Evolutionary conservation across 2,888 invertebrate species (phyloP).

Genomic region (Eupeodes luniger): DNA sequence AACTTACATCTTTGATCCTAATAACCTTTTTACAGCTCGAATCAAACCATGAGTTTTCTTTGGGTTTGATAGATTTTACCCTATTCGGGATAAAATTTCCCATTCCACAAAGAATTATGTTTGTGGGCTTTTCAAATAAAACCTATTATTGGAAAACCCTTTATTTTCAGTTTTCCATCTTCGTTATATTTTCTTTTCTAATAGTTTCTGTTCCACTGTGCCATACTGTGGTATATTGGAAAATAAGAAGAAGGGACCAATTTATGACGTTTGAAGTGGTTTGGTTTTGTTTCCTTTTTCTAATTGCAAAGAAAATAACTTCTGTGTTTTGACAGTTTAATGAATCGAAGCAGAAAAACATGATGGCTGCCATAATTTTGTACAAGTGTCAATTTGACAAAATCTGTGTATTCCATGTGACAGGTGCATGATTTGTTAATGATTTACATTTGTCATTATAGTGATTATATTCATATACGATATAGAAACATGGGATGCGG

Average conservation of each 20-base stretch:
- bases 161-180: too few relatives aligned
- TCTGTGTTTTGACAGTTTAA: conserved; percentile 26
- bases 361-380: not conserved
- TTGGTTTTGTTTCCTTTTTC: not conserved
- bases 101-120: too few relatives aligned
- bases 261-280: conserved; percentile 60
- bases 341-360: not conserved
- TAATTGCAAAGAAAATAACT: not conserved
- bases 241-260: conserved; percentile 22
- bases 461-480: too few relatives aligned
- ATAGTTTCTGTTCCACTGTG: not conserved
- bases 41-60: too few relatives aligned
- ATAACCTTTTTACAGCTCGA: too few relatives aligned
- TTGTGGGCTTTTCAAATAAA: too few relatives aligned
- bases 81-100: too few relatives aligned
- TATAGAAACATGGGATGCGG: not conserved
- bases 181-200: not conserved
- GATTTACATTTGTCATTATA: not conserved
- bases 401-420: conserved; percentile 10
- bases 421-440: conserved; percentile 35
- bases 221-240: not conserved
- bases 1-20: too few relatives aligned
- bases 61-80: too few relatives aligned
- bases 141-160: too few relatives aligned
- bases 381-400: conserved; percentile 22